These are phyloP conservation scores for Selene dorsalis DNA, from an alignment of 2,797 vertebrate species.

Conservation along the genomic window DNA sequence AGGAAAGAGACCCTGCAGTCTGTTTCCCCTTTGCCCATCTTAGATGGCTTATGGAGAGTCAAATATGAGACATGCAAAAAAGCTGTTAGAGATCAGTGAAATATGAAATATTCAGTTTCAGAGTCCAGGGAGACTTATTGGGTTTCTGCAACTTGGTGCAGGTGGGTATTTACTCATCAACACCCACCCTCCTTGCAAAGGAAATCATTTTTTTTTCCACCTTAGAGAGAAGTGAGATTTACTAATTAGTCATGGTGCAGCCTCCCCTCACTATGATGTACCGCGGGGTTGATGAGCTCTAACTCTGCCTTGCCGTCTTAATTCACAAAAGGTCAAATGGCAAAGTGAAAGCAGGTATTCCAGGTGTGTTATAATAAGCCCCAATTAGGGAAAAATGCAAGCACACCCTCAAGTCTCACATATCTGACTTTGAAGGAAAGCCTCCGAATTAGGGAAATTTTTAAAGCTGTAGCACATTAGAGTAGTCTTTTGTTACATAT, in stretches of 20 bases:
- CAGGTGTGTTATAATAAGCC: conserved; percentile 79
- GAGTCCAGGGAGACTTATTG: conserved; percentile 81
- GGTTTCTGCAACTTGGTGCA: conserved; percentile 77
- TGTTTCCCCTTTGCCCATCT: conserved; percentile 66
- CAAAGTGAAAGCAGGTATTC: conserved; percentile 78
- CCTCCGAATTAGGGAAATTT: conserved; percentile 45
- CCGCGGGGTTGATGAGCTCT: conserved; percentile 67
- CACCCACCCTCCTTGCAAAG: conserved; percentile 63
- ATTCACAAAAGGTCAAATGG: conserved; percentile 82
- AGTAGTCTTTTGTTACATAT: conserved; percentile 20
- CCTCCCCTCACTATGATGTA: conserved; percentile 70
- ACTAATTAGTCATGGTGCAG: conserved; percentile 82
- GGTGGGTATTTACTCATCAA: conserved; percentile 80
- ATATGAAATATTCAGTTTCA: conserved; percentile 83
- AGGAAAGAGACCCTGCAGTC: conserved; percentile 77
- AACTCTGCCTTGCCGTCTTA: conserved; percentile 71
- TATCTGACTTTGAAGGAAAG: conserved; percentile 64
- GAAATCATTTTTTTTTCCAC: conserved; percentile 71
- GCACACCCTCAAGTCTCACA: conserved; percentile 68
- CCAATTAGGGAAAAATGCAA: conserved; percentile 81
- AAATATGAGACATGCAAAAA: conserved; percentile 75
- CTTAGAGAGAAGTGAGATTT: conserved; percentile 77
- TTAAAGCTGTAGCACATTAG: conserved; percentile 28
- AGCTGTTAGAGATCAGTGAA: conserved; percentile 78
- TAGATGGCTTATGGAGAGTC: conserved; percentile 70